Evolutionary conservation across 2,888 invertebrate genomes (phyloP).

Genomic region (Neoascia interrupta): DNA sequence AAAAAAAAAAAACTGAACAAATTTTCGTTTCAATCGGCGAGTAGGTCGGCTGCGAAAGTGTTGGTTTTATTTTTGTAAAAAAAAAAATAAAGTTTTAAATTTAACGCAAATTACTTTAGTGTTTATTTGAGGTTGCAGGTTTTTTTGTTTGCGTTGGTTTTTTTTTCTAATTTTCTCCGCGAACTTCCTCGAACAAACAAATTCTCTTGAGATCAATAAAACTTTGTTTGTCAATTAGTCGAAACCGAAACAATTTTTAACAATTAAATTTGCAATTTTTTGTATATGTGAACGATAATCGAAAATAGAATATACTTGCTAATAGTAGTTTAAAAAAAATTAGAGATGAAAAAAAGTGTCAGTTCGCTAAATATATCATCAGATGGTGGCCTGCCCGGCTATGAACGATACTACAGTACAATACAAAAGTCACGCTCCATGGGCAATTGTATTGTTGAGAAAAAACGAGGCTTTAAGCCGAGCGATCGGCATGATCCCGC

Average conservation of each 20-base stretch:
- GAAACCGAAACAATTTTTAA: slow-evolving; percentile 16
- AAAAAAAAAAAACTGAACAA: neutral
- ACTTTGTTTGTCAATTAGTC: slow-evolving; percentile 5
- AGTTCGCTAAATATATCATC: slow-evolving; percentile 55
- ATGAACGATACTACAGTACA: slow-evolving; percentile 25
- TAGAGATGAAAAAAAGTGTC: slow-evolving; percentile 57
- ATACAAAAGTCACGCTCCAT: slow-evolving; percentile 80
- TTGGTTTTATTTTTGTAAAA: slow-evolving; percentile 23
- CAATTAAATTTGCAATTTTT: slow-evolving; percentile 7
- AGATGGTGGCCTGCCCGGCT: slow-evolving; percentile 26
- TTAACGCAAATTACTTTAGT: slow-evolving; percentile 25
- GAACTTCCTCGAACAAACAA: slow-evolving; percentile 8
- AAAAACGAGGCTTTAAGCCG: slow-evolving; percentile 89
- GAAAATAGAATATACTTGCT: neutral
- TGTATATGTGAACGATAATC: neutral
- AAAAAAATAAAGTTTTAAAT: slow-evolving; percentile 2
- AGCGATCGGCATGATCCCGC: slow-evolving; percentile 89
- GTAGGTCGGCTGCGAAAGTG: slow-evolving; percentile 27
- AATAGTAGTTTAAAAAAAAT: neutral
- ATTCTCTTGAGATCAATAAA: neutral
- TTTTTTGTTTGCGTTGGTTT: slow-evolving; percentile 25
- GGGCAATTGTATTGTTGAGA: slow-evolving; percentile 84
- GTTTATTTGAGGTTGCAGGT: slow-evolving; percentile 29
- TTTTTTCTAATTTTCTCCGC: neutral
- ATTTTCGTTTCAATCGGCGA: slow-evolving; percentile 3